Percentiles rank a stretch among this genome's conserved stretches.
Conservation (phyloP, 2,113 vertebrate species). For the Acinonyx jubatus region DNA sequence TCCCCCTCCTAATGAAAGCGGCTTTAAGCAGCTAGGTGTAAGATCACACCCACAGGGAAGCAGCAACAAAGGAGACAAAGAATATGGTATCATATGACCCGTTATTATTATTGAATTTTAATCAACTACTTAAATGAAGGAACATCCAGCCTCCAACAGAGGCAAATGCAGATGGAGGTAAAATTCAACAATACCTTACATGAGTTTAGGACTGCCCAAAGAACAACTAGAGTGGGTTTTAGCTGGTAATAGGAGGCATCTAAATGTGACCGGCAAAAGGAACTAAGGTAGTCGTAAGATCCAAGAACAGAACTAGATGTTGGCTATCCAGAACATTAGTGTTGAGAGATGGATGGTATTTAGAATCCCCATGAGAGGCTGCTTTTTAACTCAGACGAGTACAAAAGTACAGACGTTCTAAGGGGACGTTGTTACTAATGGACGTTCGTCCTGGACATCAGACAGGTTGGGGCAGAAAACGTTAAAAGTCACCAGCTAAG, state of each 20-base stretch:
- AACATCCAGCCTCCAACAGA: not conserved
- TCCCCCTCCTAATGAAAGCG: not conserved
- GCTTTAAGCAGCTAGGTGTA: conserved; percentile 61
- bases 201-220: not conserved
- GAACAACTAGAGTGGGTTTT: not conserved
- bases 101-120: conserved; percentile 29
- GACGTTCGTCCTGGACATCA: not conserved
- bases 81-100: not conserved
- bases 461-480: not conserved
- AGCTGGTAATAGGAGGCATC: not conserved
- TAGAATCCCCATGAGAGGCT: not conserved
- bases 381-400: not conserved
- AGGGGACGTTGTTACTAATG: not conserved
- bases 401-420: not conserved
- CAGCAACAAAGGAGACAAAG: not conserved
- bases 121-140: not conserved
- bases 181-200: not conserved
- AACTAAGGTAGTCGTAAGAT: not conserved
- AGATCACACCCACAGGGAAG: conserved; percentile 62
- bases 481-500: not conserved
- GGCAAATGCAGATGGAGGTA: not conserved
- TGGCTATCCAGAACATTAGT: not conserved
- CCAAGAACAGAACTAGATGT: not conserved
- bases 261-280: not conserved
- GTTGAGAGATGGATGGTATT: not conserved